Conservation (phyloP, 1,140 invertebrate genomes). For the Ceratina japonica region DNA sequence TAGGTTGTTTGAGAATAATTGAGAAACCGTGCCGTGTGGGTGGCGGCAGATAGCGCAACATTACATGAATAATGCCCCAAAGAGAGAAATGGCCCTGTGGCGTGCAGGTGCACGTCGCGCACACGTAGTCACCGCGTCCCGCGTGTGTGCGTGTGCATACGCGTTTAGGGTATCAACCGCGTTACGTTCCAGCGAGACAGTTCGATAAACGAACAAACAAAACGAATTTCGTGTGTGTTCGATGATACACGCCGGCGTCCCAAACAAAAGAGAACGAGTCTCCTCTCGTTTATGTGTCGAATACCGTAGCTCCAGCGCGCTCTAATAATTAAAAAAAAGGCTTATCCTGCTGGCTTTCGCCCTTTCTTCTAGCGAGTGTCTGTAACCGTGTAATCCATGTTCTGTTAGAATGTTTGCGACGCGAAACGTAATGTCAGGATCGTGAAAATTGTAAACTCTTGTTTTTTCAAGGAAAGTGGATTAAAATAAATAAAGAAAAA, state of each 20-base stretch:
- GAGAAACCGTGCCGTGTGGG: conserved; percentile 61
- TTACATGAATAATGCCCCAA: conserved; percentile 61
- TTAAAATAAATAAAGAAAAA: too few species aligned
- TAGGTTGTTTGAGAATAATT: conserved; percentile 74
- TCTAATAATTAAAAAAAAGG: background rate
- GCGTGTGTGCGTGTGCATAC: conserved; percentile 4
- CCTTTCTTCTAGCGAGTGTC: background rate
- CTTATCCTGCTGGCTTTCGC: background rate
- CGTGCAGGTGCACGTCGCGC: conserved; percentile 9
- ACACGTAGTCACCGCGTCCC: background rate
- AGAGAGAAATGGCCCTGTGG: conserved; percentile 44
- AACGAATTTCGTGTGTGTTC: conserved; percentile 8
- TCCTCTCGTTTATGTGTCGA: background rate
- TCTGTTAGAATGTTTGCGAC: background rate
- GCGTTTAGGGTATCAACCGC: conserved; percentile 1
- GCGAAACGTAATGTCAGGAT: too few species aligned
- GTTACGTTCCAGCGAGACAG: background rate
- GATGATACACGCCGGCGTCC: background rate
- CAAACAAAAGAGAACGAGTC: background rate
- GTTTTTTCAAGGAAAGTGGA: too few species aligned
- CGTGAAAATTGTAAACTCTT: too few species aligned
- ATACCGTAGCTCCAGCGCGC: background rate
- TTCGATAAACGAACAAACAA: conserved; percentile 27
- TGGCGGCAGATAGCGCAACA: conserved; percentile 46
- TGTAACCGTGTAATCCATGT: background rate